A percentile compares a stretch with the other conserved stretches of the same genome.
Conservation (phyloP, 2,888 invertebrate genomes). For the Melanostoma scalare region DNA sequence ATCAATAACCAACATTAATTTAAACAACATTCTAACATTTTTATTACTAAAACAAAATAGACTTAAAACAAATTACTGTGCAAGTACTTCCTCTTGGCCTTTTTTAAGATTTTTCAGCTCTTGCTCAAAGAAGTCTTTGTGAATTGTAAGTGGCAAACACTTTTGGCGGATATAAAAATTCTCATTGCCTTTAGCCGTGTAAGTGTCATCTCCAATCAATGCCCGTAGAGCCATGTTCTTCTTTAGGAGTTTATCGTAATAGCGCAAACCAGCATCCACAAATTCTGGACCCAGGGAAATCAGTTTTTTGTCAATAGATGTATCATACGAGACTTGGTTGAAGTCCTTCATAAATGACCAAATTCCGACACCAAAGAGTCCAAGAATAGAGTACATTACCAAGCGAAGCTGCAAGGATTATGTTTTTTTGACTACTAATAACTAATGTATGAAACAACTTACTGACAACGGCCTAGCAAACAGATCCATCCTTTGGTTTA, state of each 20-base stretch:
- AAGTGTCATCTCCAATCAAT: conserved; percentile 86
- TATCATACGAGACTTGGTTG: conserved; percentile 86
- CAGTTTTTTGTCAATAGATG: conserved; percentile 85
- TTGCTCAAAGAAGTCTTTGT: conserved; percentile 86
- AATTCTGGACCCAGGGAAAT: conserved; percentile 85
- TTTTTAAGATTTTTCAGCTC: conserved; percentile 81
- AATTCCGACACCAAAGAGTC: conserved; percentile 84
- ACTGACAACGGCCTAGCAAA: conserved; percentile 83
- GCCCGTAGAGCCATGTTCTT: conserved; percentile 89
- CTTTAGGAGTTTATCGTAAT: conserved; percentile 87
- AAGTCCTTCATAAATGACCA: conserved; percentile 87
- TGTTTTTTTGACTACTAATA: not conserved
- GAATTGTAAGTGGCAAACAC: conserved; percentile 85
- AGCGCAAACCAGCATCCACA: conserved; percentile 88
- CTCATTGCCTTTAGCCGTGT: conserved; percentile 87
- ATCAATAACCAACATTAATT: not conserved
- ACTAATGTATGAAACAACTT: conserved; percentile 75
- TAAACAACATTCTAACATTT: conserved; percentile 43
- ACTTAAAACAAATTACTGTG: conserved; percentile 44
- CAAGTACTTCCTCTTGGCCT: not conserved
- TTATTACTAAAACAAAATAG: conserved; percentile 55
- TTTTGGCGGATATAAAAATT: conserved; percentile 86
- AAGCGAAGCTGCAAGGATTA: conserved; percentile 77
- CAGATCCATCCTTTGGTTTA: conserved; percentile 84
- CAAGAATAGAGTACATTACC: conserved; percentile 84